Base-by-base conservation (phyloP, 2,113 vertebrate species). In the Chlamydotis undulata region DNA sequence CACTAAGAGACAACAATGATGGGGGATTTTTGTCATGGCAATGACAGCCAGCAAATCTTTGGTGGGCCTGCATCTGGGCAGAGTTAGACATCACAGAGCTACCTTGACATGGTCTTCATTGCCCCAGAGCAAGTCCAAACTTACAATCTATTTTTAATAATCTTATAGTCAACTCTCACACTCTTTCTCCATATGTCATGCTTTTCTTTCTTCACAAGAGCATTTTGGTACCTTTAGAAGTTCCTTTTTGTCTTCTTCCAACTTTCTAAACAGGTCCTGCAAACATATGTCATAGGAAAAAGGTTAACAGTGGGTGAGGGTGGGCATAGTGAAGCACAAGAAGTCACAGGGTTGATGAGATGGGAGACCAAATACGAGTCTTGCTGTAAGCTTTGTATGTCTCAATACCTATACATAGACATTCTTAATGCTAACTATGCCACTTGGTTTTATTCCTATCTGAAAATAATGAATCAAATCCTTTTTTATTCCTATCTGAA, bases 181-280 rank as follows among this genome's bases (percentile, higher is more conserved):
- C 8, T 56, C 22, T 64, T 74, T 77, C 33, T 29, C 53, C 41
- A 24, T 19, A 18, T 33, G 24, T 64, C 21, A 49, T 59, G 24
- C 19, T 24, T 64, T 81, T 68, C 16, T 87, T 85, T 61, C 37
- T 85, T 91, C 64, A 67, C 6, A 86, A 63, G n/a, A 41, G 8
- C 7, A 37, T 80, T 69, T 50, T 17, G 6, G 15, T 97, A 97
- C 91, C 97, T 96, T 75, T 33, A 21, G 4, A 45, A 94, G 50
- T 16, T 73, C 63, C 25, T 69, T n/a, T 8, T 37, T 50, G 28
- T 6, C 83, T 74, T 94, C 82, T 86, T 93, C 56, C 49, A 87
- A 5, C 10, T 21, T 59, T 31, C 24, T 88, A 7, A 23, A 25
- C 31, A 84, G 26, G 7, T 86, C 7, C 50, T 52, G 74, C 24